Conservation (phyloP, 2,113 vertebrate genomes). For the Laticauda laticaudata region DNA sequence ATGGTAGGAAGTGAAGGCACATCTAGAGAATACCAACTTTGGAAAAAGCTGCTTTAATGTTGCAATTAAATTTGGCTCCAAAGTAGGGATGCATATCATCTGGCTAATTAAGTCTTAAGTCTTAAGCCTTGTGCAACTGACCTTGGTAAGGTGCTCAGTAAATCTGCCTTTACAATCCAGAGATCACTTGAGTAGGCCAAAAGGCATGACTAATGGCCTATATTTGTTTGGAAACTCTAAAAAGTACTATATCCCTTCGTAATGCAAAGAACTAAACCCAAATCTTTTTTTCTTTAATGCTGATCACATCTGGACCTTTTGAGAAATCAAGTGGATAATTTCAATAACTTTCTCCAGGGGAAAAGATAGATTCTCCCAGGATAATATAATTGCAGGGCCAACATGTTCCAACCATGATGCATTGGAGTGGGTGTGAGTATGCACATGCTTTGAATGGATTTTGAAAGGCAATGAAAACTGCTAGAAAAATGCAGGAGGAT, state of each 20-base stretch:
- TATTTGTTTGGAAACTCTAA: neutral
- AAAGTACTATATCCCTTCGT: neutral
- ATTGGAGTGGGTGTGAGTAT: neutral
- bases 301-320: neutral
- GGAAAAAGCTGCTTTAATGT: neutral
- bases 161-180: neutral
- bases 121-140: neutral
- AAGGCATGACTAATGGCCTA: neutral
- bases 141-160: neutral
- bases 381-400: neutral
- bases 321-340: neutral
- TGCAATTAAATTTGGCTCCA: neutral
- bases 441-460: neutral
- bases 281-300: neutral
- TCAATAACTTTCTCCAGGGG: neutral
- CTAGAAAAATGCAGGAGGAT: neutral
- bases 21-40: neutral
- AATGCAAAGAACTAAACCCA: neutral
- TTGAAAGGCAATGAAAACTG: neutral
- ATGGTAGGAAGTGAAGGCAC: neutral
- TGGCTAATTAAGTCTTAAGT: neutral
- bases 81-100: neutral
- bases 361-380: neutral
- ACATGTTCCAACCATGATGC: neutral
- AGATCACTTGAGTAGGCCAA: neutral